Evolutionary conservation across 2,113 vertebrate genomes (phyloP).

Genomic region (Lynx canadensis): DNA sequence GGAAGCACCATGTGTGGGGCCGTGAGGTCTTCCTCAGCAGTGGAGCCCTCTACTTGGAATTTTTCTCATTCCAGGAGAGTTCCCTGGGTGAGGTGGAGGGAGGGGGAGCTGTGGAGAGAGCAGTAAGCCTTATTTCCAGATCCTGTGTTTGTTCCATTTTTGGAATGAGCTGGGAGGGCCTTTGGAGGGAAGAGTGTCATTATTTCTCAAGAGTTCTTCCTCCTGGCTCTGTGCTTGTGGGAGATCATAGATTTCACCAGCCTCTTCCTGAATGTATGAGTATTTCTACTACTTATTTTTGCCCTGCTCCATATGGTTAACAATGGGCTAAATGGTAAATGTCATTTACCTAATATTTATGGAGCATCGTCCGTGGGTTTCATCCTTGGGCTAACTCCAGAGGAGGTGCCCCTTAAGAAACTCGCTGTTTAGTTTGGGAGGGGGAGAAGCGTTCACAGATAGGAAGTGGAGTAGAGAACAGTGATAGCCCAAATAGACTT

Average conservation of each 20-base stretch:
- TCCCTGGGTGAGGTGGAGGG: neutral
- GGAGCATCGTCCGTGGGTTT: neutral
- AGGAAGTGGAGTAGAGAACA: neutral
- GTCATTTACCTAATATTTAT: neutral
- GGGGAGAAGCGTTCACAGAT: neutral
- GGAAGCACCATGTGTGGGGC: neutral
- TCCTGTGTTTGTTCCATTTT: neutral
- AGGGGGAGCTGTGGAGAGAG: neutral
- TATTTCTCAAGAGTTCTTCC: neutral
- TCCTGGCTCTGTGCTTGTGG: neutral
- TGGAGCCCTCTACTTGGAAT: neutral
- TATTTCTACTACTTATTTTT: conserved; percentile 16
- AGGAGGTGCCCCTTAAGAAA: neutral
- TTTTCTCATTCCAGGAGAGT: neutral
- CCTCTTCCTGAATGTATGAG: neutral
- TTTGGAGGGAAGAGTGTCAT: neutral
- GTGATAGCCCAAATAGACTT: neutral
- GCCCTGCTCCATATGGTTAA: neutral
- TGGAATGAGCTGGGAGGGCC: neutral
- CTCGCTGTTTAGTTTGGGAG: neutral
- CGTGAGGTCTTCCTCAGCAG: neutral
- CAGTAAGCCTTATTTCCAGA: neutral
- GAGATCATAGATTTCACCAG: neutral
- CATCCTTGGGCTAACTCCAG: neutral
- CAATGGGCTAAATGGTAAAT: neutral